Evolutionary conservation across 2,888 invertebrate genomes (phyloP), one percentile per base, ranked within the genome.

Genomic region (Brenthis hecate): DNA sequence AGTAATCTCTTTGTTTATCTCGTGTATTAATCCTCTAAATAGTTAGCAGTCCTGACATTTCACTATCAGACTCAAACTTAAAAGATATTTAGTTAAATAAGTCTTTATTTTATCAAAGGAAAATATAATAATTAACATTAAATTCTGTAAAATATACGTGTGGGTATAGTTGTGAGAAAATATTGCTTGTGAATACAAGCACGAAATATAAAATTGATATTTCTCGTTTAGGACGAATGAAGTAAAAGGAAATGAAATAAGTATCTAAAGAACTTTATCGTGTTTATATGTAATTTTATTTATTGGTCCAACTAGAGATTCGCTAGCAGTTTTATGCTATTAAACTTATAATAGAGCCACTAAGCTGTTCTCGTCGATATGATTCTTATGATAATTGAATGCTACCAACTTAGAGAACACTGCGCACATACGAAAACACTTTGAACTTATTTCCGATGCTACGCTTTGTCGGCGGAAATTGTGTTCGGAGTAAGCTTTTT

Each of bases 381-480:
- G 2, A n/a, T 32, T 28, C 50, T n/a, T 14, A 6, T 6, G 11
- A 50, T 60, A 60, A 50, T 60, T 60, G 48, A 28, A 60, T 50
- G 23, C 58, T n/a, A 60, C 28, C 11, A 60, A 50, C 60, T 60
- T 48, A 28, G 16, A 50, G 16, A 50, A 28, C 32, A 32, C 32
- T 60, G 13, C 11, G 50, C 60, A 60, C 60, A 32, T 28, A 28
- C 50, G 60, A 60, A 60, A 60, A 50, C 28, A 48, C 50, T 60
- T 60, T 3, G 50, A 13, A 28, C 28, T 50, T n/a, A n/a, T 50
- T 50, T 50, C 28, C 60, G 60, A 50, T 32, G 13, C 32, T 28
- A 60, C 28, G 60, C 60, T 50, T 50, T 50, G 13, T 50, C 60
- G 32, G 50, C 28, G 50, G 50, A 60, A 60, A 50, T 60, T 60